These are phyloP conservation scores for Drosophila murphyi DNA, from an alignment of 1,140 invertebrate genomes.

Conservation along the genomic window DNA sequence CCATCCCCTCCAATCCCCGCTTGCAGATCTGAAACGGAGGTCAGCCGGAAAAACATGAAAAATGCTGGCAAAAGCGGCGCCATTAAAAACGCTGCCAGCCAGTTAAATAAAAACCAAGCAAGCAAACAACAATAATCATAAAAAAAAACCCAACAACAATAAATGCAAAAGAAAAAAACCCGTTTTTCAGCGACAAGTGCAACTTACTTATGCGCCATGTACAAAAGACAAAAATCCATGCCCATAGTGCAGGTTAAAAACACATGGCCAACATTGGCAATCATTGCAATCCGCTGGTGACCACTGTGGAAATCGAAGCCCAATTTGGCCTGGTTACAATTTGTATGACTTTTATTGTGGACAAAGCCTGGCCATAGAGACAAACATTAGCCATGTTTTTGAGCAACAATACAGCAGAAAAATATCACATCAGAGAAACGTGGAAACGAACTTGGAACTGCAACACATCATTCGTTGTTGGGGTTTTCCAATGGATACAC, in stretches of 20 bases:
- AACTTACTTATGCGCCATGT: slow-evolving; percentile 24
- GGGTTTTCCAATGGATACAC: no score
- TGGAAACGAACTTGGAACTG: no score
- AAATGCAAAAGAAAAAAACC: slow-evolving; percentile 52
- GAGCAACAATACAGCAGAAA: no score
- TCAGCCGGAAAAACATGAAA: slow-evolving; percentile 81
- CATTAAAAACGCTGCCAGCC: slow-evolving; percentile 65
- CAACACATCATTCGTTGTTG: no score
- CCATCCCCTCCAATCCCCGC: no score
- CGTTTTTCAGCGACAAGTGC: slow-evolving; percentile 75
- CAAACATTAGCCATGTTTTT: no score
- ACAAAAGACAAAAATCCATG: slow-evolving; percentile 35
- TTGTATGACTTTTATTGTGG: not conserved
- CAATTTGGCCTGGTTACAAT: not conserved
- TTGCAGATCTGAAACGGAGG: slow-evolving; percentile 59
- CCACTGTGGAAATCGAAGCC: slow-evolving; percentile 34
- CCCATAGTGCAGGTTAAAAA: slow-evolving; percentile 71
- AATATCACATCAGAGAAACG: no score
- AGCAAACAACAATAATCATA: slow-evolving; percentile 29
- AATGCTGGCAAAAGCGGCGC: slow-evolving; percentile 59
- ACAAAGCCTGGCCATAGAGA: no score
- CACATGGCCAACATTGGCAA: slow-evolving; percentile 65
- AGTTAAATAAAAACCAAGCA: slow-evolving; percentile 44
- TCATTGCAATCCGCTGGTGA: slow-evolving; percentile 1
- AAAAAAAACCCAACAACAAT: slow-evolving; percentile 34